Percentiles rank a stretch among this genome's conserved stretches.
Evolutionary conservation across 2,797 vertebrate species (phyloP).

Genomic region (Crenuchus spilurus): DNA sequence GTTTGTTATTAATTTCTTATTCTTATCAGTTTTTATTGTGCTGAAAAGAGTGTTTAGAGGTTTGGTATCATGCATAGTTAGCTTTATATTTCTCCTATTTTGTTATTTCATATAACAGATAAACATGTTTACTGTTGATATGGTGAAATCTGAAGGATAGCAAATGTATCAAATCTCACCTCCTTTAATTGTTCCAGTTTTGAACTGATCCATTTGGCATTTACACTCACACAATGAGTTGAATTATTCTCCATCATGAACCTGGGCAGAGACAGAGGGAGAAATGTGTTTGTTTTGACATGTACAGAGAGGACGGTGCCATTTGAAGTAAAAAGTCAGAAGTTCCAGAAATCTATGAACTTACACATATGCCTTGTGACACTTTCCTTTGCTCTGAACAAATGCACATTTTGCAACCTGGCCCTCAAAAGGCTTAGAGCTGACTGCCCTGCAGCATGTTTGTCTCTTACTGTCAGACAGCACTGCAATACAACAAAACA

Average conservation of each 20-base stretch:
- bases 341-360: not conserved
- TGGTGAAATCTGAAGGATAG: too few species aligned
- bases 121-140: too few species aligned
- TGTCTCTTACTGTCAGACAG: not conserved
- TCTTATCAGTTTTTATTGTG: too few species aligned
- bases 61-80: too few species aligned
- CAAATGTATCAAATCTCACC: constrained; percentile 9
- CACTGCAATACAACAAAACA: constrained; percentile 23
- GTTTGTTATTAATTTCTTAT: too few species aligned
- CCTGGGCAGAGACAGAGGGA: constrained; percentile 36
- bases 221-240: constrained; percentile 16
- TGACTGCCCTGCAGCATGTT: constrained; percentile 3
- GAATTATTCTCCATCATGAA: not conserved
- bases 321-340: not conserved
- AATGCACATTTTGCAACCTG: not conserved
- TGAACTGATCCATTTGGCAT: not conserved
- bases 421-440: accelerated
- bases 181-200: not conserved
- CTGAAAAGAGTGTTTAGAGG: too few species aligned
- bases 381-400: not conserved
- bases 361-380: constrained; percentile 20
- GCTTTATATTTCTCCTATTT: not conserved
- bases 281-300: too few species aligned
- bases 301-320: not conserved
- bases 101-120: too few species aligned